Evolutionary conservation across 2,888 invertebrate genomes (phyloP).

Genomic region (Aleiodes testaceus): DNA sequence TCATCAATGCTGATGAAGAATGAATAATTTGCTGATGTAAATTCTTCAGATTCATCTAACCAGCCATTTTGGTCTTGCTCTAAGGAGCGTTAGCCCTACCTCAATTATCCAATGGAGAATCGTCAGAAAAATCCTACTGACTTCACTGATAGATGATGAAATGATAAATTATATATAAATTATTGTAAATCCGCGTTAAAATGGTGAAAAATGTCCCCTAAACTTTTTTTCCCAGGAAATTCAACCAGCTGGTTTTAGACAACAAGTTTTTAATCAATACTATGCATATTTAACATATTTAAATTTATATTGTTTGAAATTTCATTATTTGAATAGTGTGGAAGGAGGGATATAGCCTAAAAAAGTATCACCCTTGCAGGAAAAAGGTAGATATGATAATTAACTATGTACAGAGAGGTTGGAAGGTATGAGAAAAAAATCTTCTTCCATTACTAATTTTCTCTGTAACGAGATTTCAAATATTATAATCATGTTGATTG

Average conservation of each 20-base stretch:
- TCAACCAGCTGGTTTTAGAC: slow-evolving; percentile 20
- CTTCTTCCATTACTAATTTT: neutral
- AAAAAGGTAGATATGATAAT: slow-evolving; percentile 3
- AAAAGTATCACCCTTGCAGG: slow-evolving; percentile 19
- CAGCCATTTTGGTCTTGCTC: no score
- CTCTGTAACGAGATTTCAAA: neutral
- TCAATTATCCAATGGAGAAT: no score
- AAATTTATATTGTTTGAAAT: slow-evolving; percentile 20
- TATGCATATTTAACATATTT: slow-evolving; percentile 16
- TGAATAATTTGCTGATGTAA: no score
- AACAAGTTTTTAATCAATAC: slow-evolving; percentile 5
- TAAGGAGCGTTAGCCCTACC: no score
- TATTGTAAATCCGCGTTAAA: no score
- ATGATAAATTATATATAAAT: no score
- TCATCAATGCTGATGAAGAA: no score
- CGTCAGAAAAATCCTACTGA: no score
- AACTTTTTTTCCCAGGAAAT: neutral
- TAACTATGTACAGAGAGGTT: neutral
- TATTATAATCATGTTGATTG: slow-evolving; percentile 1
- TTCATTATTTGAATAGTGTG: slow-evolving; percentile 7
- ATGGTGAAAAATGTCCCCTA: neutral
- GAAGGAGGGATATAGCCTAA: neutral
- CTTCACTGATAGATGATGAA: no score
- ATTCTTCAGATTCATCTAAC: no score
- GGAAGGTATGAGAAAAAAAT: neutral